Percentiles rank a stretch among this genome's conserved stretches.
Evolutionary conservation across 1,140 invertebrate species (phyloP).

Genomic region (Zaprionus tsacasi): DNA sequence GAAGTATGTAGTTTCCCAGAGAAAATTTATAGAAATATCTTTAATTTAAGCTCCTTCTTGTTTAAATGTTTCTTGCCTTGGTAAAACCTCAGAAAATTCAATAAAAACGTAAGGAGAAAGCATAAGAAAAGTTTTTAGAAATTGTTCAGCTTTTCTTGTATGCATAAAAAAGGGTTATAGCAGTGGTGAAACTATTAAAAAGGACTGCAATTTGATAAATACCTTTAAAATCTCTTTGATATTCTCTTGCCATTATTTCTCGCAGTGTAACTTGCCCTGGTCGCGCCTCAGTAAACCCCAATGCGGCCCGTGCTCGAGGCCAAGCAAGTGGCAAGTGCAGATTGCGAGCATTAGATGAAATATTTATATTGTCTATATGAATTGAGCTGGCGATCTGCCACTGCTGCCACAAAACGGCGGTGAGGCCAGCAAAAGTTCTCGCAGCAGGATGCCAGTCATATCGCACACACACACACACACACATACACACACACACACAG

Average conservation of each 20-base stretch:
- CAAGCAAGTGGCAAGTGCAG: slow-evolving; percentile 79
- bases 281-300: neutral
- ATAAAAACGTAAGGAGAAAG: no score
- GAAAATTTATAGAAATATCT: no score
- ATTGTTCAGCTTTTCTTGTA: no score
- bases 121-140: no score
- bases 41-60: no score
- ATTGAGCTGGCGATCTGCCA: slow-evolving; percentile 69
- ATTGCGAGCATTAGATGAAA: slow-evolving; percentile 83
- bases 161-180: no score
- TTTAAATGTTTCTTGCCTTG: no score
- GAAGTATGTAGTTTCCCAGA: no score
- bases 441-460: slow-evolving; percentile 68
- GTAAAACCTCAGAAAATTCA: no score
- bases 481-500: slow-evolving; percentile 30
- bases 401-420: slow-evolving; percentile 1
- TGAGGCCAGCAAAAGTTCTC: slow-evolving; percentile 61
- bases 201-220: no score
- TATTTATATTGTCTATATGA: slow-evolving; percentile 83
- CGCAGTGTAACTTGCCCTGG: neutral
- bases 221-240: no score
- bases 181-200: no score
- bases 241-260: neutral
- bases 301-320: slow-evolving; percentile 10
- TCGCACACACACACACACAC: slow-evolving; percentile 49